Percentiles rank a stretch among this genome's conserved stretches.
phyloP scores from a whole-genome alignment of 30 jellyfish, hydroid and myxozoan genomes.

The Pelagia noctiluca region DNA sequence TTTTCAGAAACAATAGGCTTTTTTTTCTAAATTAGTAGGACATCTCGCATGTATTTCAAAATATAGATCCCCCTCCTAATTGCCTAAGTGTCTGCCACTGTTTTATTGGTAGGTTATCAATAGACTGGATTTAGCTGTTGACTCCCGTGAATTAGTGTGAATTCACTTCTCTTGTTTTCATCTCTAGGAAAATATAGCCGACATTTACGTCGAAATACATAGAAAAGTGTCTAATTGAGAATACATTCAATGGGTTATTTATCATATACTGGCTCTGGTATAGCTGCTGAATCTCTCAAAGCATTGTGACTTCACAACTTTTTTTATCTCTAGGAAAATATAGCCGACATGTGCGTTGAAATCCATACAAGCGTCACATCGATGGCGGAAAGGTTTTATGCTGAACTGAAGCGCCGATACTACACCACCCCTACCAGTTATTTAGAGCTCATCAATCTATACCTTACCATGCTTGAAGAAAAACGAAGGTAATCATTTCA shows the following conservation, averaged over 20 bases:
- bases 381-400: slow-evolving; percentile 81
- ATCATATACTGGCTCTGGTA: too few relatives aligned
- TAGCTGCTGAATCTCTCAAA: background rate
- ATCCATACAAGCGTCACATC: slow-evolving; percentile 88
- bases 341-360: slow-evolving; percentile 95
- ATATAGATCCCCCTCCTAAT: too few relatives aligned
- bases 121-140: too few relatives aligned
- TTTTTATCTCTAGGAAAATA: slow-evolving; percentile 60
- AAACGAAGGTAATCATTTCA: slow-evolving; percentile 58
- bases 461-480: slow-evolving; percentile 84
- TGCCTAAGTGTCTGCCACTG: too few relatives aligned
- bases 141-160: background rate
- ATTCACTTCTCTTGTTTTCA: background rate
- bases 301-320: background rate
- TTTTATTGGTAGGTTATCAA: too few relatives aligned
- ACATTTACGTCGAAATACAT: slow-evolving; percentile 92
- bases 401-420: slow-evolving; percentile 78
- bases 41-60: too few relatives aligned
- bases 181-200: slow-evolving; percentile 80
- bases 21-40: too few relatives aligned
- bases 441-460: slow-evolving; percentile 79
- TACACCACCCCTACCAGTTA: slow-evolving; percentile 96
- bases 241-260: too few relatives aligned
- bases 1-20: too few relatives aligned
- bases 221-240: too few relatives aligned